phyloP scores from a whole-genome alignment of 2,797 vertebrate genomes.

The Rhinichthys osculus region DNA sequence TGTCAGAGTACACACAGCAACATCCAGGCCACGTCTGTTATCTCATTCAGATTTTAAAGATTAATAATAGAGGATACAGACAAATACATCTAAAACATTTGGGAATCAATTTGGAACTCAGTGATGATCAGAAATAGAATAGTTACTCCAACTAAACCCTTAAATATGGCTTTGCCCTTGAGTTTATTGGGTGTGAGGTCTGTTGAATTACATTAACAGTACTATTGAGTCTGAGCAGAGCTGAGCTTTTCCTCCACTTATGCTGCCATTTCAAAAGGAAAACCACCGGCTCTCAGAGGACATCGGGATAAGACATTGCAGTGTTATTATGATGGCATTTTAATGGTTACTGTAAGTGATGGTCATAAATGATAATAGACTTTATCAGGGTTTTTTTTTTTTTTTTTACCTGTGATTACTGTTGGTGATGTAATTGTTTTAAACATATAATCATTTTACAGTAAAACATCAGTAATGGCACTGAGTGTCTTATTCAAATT shows the following conservation, averaged over 20 bases:
- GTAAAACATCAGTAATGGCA: background rate
- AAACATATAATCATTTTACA: background rate
- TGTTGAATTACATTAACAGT: background rate
- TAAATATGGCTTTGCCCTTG: constrained; percentile 1
- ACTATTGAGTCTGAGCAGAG: background rate
- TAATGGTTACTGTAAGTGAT: background rate
- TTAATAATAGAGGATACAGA: constrained; percentile 5
- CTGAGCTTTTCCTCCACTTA: background rate
- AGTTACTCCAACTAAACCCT: background rate
- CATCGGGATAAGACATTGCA: constrained; percentile 13
- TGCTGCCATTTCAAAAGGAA: background rate
- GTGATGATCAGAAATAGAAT: background rate
- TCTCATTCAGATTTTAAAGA: background rate
- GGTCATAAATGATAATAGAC: background rate
- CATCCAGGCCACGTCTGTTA: background rate
- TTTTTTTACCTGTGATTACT: background rate
- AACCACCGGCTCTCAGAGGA: background rate
- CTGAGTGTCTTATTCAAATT: background rate
- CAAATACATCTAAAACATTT: background rate
- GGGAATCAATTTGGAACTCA: background rate
- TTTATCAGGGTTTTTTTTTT: background rate
- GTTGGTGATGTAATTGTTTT: background rate
- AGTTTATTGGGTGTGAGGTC: background rate
- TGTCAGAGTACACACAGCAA: background rate
- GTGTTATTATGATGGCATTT: background rate